Conservation (phyloP, 2,888 invertebrate genomes). For the Pilophorus perplexus region DNA sequence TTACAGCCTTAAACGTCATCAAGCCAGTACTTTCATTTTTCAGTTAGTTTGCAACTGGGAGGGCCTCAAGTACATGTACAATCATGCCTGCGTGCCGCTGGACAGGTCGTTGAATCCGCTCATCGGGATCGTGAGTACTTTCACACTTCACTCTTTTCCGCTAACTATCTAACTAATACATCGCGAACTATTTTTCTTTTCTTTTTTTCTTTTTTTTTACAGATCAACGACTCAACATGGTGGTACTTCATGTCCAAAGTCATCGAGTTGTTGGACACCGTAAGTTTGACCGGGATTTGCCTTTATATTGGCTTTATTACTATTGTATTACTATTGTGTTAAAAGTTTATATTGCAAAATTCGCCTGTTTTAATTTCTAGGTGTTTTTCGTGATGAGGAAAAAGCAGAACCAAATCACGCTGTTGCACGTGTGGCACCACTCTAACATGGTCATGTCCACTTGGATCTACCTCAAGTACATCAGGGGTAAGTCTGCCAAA, state of each 20-base stretch:
- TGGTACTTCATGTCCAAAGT: constrained; percentile 79
- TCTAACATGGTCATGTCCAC: constrained; percentile 73
- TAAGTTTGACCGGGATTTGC: constrained; percentile 45
- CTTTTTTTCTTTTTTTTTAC: constrained; percentile 48
- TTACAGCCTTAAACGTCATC: too few species aligned
- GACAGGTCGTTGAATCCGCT: constrained; percentile 35
- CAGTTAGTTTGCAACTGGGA: constrained; percentile 8
- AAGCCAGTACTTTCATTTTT: too few species aligned
- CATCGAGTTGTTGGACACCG: constrained; percentile 73
- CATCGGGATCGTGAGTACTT: constrained; percentile 37
- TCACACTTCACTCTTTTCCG: neutral
- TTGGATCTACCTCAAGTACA: constrained; percentile 75
- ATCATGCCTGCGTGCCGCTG: constrained; percentile 39
- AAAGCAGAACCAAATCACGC: constrained; percentile 82
- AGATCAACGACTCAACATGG: constrained; percentile 62
- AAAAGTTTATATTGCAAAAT: too few species aligned
- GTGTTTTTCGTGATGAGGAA: constrained; percentile 86
- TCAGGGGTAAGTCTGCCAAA: constrained; percentile 60
- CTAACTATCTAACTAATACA: neutral
- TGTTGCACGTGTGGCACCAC: constrained; percentile 88
- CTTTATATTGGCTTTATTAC: neutral
- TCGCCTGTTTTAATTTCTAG: constrained; percentile 49
- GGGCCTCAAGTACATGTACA: constrained; percentile 40
- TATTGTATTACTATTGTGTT: too few species aligned
- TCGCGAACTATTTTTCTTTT: neutral